Evolutionary conservation across 2,888 invertebrate genomes (phyloP).

Genomic region (Isotomurus palustris): DNA sequence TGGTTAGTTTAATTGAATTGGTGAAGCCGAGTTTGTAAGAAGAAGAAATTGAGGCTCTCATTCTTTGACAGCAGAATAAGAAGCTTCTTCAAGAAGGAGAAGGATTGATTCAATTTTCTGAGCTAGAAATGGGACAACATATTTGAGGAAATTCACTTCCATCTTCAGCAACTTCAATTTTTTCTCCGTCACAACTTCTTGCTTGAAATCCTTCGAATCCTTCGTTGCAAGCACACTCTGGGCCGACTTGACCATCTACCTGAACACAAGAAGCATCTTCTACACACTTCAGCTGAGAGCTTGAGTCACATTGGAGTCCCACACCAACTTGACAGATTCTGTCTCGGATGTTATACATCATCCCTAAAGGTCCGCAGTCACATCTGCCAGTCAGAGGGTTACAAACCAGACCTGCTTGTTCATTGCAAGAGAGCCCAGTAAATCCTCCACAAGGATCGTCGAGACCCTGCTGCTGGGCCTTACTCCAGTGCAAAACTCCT

Average conservation of each 20-base stretch:
- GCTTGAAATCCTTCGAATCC: conserved; percentile 11
- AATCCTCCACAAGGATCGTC: conserved; percentile 4
- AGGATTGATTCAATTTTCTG: too few species aligned
- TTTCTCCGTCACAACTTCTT: conserved; percentile 5
- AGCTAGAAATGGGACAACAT: conserved; percentile 8
- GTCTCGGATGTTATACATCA: conserved; percentile 19
- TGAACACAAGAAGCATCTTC: conserved; percentile 25
- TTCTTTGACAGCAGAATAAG: too few species aligned
- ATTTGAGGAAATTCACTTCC: background rate
- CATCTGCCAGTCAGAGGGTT: conserved; percentile 14
- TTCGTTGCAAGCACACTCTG: conserved; percentile 27
- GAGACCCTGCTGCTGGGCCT: background rate
- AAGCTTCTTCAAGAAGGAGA: too few species aligned
- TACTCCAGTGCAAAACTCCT: background rate
- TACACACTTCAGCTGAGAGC: conserved; percentile 18
- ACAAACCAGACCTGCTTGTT: conserved; percentile 11
- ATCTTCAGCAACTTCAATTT: background rate
- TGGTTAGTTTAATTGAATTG: too few species aligned
- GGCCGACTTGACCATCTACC: conserved; percentile 7
- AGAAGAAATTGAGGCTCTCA: too few species aligned
- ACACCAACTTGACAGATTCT: conserved; percentile 26
- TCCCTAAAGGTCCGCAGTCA: conserved; percentile 28
- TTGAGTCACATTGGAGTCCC: conserved; percentile 25
- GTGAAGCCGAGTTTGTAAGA: too few species aligned
- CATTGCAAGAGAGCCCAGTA: background rate